Conservation (phyloP, 2,797 vertebrate genomes). For the Macrochelys suwanniensis region DNA sequence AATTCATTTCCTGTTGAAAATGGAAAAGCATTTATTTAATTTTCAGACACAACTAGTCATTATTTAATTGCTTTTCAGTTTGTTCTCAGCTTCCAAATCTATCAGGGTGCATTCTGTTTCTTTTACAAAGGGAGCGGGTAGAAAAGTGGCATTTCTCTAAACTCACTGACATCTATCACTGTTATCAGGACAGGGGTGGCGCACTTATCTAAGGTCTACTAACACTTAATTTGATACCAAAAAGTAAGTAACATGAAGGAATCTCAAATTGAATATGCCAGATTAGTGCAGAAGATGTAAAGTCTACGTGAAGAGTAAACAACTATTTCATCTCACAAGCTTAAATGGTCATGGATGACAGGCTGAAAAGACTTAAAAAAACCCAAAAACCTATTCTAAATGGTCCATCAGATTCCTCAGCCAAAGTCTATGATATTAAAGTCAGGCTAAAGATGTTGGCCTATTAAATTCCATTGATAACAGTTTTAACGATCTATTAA, state of each 20-base stretch:
- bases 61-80: conserved; percentile 30
- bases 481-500: background rate
- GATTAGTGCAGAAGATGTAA: conserved; percentile 32
- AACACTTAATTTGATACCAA: conserved; percentile 20
- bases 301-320: conserved; percentile 58
- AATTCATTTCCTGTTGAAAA: background rate
- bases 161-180: conserved; percentile 50
- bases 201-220: conserved; percentile 16
- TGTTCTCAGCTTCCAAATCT: conserved; percentile 27
- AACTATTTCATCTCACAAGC: conserved; percentile 27
- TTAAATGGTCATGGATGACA: conserved; percentile 23
- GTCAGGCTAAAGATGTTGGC: background rate
- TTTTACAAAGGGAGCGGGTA: conserved; percentile 29
- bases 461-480: background rate
- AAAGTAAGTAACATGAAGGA: background rate
- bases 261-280: conserved; percentile 33
- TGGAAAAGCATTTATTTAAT: background rate
- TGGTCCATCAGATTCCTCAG: background rate
- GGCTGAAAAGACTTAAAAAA: conserved; percentile 32
- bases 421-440: background rate
- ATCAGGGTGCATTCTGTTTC: conserved; percentile 15
- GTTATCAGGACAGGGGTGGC: conserved; percentile 33
- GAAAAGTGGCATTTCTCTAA: conserved; percentile 41
- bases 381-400: background rate
- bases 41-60: conserved; percentile 1